phyloP scores from a whole-genome alignment of 1,140 invertebrate species.

The Drosophila insularis region DNA sequence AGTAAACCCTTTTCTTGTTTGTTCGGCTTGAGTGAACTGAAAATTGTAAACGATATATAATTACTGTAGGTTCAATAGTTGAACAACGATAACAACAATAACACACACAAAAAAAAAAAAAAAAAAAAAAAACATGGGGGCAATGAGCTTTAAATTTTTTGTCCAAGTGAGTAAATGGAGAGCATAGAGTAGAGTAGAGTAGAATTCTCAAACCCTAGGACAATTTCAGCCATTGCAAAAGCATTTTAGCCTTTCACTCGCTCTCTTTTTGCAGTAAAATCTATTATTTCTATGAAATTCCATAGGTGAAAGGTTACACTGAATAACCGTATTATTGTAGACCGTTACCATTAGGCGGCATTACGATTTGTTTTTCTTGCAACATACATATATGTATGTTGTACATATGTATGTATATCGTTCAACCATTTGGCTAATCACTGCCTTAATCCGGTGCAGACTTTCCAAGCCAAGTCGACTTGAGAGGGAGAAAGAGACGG shows the following conservation, averaged over 20 bases:
- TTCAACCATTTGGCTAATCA: conserved; percentile 50
- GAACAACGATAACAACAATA: neutral
- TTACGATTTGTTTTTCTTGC: too few species aligned
- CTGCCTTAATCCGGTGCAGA: conserved; percentile 62
- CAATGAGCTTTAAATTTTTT: conserved; percentile 4
- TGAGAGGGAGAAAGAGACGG: conserved; percentile 35
- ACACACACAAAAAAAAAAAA: too few species aligned
- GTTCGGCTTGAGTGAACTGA: conserved; percentile 42
- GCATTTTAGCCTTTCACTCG: too few species aligned
- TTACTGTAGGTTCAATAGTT: conserved; percentile 12
- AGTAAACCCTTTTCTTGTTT: conserved; percentile 22
- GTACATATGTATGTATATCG: neutral
- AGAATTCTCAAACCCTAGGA: too few species aligned
- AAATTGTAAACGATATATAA: conserved; percentile 37
- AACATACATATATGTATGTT: neutral
- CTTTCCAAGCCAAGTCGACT: conserved; percentile 50
- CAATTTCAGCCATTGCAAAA: too few species aligned
- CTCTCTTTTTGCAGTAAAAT: too few species aligned
- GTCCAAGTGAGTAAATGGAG: too few species aligned
- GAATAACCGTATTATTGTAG: neutral
- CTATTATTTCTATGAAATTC: too few species aligned
- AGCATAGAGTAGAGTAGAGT: too few species aligned
- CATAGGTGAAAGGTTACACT: conserved; percentile 11
- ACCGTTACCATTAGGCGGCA: conserved; percentile 26
- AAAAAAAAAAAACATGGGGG: neutral